Conservation (phyloP, 2,888 invertebrate genomes). For the Cheilosia pagana region DNA sequence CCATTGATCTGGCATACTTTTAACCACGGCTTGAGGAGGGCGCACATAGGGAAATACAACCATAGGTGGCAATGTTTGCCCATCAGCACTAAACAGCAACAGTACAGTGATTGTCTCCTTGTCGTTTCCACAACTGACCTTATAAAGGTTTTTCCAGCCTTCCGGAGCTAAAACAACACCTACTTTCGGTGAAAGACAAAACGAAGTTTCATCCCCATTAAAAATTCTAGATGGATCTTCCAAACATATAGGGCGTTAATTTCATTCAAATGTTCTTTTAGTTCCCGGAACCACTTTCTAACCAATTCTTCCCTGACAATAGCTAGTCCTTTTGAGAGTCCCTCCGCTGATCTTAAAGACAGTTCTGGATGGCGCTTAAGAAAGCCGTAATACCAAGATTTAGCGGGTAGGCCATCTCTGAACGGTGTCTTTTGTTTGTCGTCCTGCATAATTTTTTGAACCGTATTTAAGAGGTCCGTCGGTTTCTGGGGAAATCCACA, state of each 20-base stretch:
- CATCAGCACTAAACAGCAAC: too few species aligned
- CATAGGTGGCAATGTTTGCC: too few species aligned
- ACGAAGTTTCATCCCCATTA: slow-evolving; percentile 39
- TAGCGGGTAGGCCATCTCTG: too few species aligned
- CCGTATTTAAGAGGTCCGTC: neutral
- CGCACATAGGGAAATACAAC: too few species aligned
- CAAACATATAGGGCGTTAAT: neutral
- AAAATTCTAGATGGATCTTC: slow-evolving; percentile 39
- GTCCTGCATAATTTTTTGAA: slow-evolving; percentile 4
- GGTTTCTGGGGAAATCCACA: neutral
- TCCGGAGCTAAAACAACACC: neutral
- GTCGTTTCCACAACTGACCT: too few species aligned
- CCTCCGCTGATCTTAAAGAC: slow-evolving; percentile 46
- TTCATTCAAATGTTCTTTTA: slow-evolving; percentile 12
- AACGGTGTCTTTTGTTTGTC: neutral
- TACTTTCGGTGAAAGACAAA: neutral
- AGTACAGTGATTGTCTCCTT: too few species aligned
- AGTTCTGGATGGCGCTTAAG: slow-evolving; percentile 44
- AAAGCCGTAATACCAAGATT: slow-evolving; percentile 51
- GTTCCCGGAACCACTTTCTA: slow-evolving; percentile 36
- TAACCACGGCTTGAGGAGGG: slow-evolving; percentile 13
- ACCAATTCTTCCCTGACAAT: too few species aligned
- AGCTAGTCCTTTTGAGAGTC: too few species aligned
- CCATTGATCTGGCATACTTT: slow-evolving; percentile 48
- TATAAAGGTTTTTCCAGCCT: too few species aligned